phyloP scores from a whole-genome alignment of 2,113 vertebrate genomes.

The Anas platyrhynchos region DNA sequence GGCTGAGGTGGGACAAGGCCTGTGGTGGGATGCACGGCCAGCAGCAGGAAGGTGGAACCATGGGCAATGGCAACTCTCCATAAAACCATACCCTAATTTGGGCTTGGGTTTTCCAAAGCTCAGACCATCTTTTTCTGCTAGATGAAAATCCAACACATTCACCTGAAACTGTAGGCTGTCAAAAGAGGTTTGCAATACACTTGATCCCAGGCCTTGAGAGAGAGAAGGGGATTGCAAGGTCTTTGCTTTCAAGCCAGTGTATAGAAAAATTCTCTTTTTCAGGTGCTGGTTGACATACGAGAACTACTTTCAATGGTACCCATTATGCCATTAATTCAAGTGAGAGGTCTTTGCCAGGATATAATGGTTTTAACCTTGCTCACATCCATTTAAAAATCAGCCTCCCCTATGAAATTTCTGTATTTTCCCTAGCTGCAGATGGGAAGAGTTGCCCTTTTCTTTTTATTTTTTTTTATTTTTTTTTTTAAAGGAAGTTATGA shows the following conservation, averaged over 20 bases:
- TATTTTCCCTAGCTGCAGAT: background rate
- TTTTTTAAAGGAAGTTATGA: background rate
- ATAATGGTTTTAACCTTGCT: background rate
- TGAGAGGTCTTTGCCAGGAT: background rate
- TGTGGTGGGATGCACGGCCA: background rate
- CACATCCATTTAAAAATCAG: background rate
- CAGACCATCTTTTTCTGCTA: background rate
- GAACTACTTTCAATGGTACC: background rate
- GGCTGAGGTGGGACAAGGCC: background rate
- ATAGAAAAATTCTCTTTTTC: background rate
- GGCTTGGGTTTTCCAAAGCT: background rate
- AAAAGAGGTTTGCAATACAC: background rate
- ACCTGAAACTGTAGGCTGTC: background rate
- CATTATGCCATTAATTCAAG: background rate
- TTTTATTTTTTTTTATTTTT: background rate
- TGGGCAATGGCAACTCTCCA: background rate
- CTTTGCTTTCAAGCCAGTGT: background rate
- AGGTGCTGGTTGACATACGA: background rate
- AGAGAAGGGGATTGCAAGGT: background rate
- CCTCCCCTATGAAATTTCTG: background rate
- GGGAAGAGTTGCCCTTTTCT: background rate
- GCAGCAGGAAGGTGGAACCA: background rate
- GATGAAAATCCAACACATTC: background rate
- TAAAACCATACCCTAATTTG: background rate
- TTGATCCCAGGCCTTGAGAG: background rate